Evolutionary conservation across 2,113 vertebrate species (phyloP), one percentile per base, ranked within the genome.

Genomic region (Corythornis vintsioides): DNA sequence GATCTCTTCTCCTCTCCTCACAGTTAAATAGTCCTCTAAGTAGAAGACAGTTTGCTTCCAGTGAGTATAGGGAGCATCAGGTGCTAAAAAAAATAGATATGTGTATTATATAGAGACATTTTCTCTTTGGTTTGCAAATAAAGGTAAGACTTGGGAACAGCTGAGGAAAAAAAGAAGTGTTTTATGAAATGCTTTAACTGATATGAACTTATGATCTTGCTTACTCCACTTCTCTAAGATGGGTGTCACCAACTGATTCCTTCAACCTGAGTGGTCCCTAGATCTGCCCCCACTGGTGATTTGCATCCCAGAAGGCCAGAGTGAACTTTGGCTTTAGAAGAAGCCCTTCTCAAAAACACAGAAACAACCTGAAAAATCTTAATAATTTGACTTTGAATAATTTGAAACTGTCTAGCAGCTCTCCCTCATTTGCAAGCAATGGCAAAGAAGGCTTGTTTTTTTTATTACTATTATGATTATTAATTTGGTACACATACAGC

Each of bases 11-110:
- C 99, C 99, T 91, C 98, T 97, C 89, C 98, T 98, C 76, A 99
- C 99, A 11, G 99, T 99, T 96, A 99, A 96, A 94, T 99, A 99
- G 81, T 99, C 99, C 97, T 99, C 99, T 95, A 99, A 93, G 96
- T 99, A 99, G 97, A 99, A 99, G 65, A 99, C 99, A 0, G 99
- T 99, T 97, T 99, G 99, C 95, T 99, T 99, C 99, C 99, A 99
- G 97, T 99, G 99, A 52, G 99, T 99, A 94, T 99, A 99, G 9
- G 99, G 98, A 64, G 99, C 98, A 73, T 99, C 99, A 6, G 99
- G 99, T 89, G 99, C 99, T 99, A 91, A 55, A 92, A 91, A 92
- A 66, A n/a, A 83, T 6, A 47, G 13, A 83, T 15, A 52, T 11
- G 16, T 24, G 3, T 71, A 63, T 87, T 89, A 93, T 55, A 75